Evolutionary conservation across 1,140 invertebrate species (phyloP), one percentile per base, ranked within the genome.

Genomic region (Aphaenogaster floridana): DNA sequence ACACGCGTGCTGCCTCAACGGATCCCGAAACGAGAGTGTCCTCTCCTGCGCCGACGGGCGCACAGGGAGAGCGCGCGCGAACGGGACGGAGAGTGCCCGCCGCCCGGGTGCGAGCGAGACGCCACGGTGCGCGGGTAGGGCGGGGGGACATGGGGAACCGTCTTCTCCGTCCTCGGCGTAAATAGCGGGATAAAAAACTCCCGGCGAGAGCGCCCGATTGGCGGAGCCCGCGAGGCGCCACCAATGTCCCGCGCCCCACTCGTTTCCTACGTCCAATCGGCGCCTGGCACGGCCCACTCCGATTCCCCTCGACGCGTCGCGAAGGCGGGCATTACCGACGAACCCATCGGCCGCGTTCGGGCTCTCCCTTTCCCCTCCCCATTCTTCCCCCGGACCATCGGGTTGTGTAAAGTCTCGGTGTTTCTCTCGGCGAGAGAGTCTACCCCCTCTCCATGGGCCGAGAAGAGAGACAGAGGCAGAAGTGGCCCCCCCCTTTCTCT

Each of bases 141-240:
- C 15, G 42, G 86, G 42, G 63, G 76, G 13, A 48, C 15, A 69
- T 69, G 42, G 86, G 80, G 80, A 86, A 77, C 86, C 77, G 91
- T 86, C 86, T 88, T 91, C 92, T 90, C 90, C 89, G 91, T 92
- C 89, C 91, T 91, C 91, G 89, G 86, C 86, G 91, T 86, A 89
- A 92, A 92, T 92, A 92, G 64, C 80, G 69, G 77, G 88, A 90
- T 89, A 96, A 95, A 96, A 95, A 95, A 93, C 95, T 86, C 93
- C 94, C 94, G 95, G 94, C 93, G 91, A 93, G 88, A 89, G 90
- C 88, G 78, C 57, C 89, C 91, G 80, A 93, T 94, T 93, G 94
- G 93, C 92, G 71, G 90, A 89, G 86, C 88, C 76, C 91, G 59
- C 86, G 42, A 77, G 79, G 86, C 88, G 91, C 94, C 90, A 94